These are phyloP conservation scores for Hydrolagus affinis DNA, from an alignment of 2,113 vertebrate species.

Conservation along the genomic window DNA sequence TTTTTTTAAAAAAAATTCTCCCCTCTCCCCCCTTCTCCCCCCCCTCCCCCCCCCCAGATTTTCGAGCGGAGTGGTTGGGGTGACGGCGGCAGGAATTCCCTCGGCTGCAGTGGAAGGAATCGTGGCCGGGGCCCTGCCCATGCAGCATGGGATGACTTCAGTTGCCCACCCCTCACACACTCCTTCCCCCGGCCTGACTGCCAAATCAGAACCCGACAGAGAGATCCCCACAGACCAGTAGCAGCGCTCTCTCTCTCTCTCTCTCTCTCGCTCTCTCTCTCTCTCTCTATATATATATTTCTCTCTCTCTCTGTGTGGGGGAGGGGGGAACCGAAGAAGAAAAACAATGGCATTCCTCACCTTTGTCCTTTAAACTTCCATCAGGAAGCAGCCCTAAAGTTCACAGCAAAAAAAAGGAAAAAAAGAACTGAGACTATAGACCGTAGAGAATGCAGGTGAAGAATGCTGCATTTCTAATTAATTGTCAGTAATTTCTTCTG, in stretches of 20 bases:
- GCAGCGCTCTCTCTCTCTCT: slow-evolving; percentile 57
- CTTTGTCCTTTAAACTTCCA: slow-evolving; percentile 31
- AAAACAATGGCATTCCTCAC: slow-evolving; percentile 32
- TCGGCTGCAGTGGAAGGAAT: slow-evolving; percentile 74
- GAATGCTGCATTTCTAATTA: slow-evolving; percentile 38
- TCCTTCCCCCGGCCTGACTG: slow-evolving; percentile 76
- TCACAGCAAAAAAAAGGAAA: slow-evolving; percentile 23
- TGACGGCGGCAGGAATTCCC: slow-evolving; percentile 67
- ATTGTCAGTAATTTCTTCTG: slow-evolving; percentile 52
- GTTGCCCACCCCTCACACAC: slow-evolving; percentile 72
- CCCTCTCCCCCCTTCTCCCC: slow-evolving; percentile 35
- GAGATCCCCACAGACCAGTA: slow-evolving; percentile 87
- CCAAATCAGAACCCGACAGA: slow-evolving; percentile 85
- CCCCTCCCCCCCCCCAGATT: slow-evolving; percentile 55
- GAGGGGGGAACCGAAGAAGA: slow-evolving; percentile 42
- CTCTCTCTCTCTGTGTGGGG: slow-evolving; percentile 45
- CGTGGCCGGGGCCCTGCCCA: slow-evolving; percentile 59
- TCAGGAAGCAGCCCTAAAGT: slow-evolving; percentile 26
- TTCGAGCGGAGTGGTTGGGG: slow-evolving; percentile 73
- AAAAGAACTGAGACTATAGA: slow-evolving; percentile 26
- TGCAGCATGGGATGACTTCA: slow-evolving; percentile 67
- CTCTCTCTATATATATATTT: background rate
- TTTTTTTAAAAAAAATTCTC: background rate
- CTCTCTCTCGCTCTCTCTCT: too few relatives aligned
- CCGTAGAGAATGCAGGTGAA: slow-evolving; percentile 26